These are phyloP conservation scores for Reticulitermes speratus DNA, from an alignment of 1,140 invertebrate species.

Conservation along the genomic window DNA sequence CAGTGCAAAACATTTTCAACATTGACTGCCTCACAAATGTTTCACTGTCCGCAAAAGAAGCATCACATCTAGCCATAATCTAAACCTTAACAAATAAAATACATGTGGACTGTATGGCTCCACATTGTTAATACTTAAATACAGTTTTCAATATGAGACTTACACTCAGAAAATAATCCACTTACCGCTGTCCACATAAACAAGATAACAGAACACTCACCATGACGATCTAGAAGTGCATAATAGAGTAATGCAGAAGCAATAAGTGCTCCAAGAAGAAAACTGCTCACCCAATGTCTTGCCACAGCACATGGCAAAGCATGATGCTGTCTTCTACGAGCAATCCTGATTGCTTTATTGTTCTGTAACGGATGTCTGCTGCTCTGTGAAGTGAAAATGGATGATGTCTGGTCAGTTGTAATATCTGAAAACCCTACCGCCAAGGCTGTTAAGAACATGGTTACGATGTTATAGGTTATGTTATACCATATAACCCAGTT, in stretches of 20 bases:
- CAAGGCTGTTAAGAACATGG: not conserved
- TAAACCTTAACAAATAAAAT: too few relatives aligned
- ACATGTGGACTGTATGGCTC: too few relatives aligned
- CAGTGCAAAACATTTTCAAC: too few relatives aligned
- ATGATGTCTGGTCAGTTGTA: not conserved
- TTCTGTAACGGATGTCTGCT: conserved; percentile 18
- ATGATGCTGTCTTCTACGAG: conserved; percentile 41
- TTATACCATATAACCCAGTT: not conserved
- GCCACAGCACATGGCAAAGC: conserved; percentile 38
- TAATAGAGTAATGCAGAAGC: conserved; percentile 41
- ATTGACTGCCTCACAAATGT: too few relatives aligned
- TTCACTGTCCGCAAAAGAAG: too few relatives aligned
- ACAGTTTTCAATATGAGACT: too few relatives aligned
- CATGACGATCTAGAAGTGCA: conserved; percentile 38
- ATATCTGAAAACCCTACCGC: not conserved
- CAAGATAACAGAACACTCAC: conserved; percentile 35
- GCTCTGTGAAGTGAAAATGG: not conserved
- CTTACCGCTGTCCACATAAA: too few relatives aligned
- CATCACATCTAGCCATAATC: too few relatives aligned
- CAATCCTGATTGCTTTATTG: conserved; percentile 36
- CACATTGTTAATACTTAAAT: too few relatives aligned
- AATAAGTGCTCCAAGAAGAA: conserved; percentile 40
- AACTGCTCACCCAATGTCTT: conserved; percentile 44
- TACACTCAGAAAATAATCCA: too few relatives aligned
- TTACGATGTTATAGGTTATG: not conserved